Percentiles rank a stretch among this genome's conserved stretches.
These are phyloP conservation scores for Cheilosia grossa DNA, from an alignment of 2,888 invertebrate genomes.

Conservation along the genomic window DNA sequence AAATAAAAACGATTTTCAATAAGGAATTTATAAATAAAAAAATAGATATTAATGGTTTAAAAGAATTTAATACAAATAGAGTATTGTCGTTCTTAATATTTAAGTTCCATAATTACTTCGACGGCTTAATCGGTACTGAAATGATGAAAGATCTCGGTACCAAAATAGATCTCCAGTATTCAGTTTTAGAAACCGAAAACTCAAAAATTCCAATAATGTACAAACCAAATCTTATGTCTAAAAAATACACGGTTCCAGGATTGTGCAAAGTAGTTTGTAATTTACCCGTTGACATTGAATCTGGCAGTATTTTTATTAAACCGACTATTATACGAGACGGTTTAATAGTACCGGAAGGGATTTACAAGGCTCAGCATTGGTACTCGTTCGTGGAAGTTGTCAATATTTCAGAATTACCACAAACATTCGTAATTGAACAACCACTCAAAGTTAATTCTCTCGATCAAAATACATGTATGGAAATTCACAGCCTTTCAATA, in stretches of 20 bases:
- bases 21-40: conserved; percentile 3
- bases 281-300: not conserved
- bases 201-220: not conserved
- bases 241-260: too few species aligned
- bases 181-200: not conserved
- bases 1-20: conserved; percentile 6
- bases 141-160: conserved; percentile 4
- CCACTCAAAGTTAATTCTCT: not conserved
- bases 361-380: conserved; percentile 50
- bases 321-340: conserved; percentile 11
- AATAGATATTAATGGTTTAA: not conserved
- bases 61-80: not conserved
- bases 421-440: not conserved
- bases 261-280: too few species aligned
- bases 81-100: not conserved
- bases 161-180: conserved; percentile 3
- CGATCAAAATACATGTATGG: not conserved
- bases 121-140: not conserved
- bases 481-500: conserved; percentile 7
- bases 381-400: conserved; percentile 45
- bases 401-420: conserved; percentile 8
- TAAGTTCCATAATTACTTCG: not conserved
- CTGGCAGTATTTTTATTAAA: conserved; percentile 22
- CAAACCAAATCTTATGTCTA: not conserved
- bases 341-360: conserved; percentile 45